Evolutionary conservation across 2,888 invertebrate species (phyloP), one percentile per base, ranked within the genome.

Genomic region (Caradrina kadenii): DNA sequence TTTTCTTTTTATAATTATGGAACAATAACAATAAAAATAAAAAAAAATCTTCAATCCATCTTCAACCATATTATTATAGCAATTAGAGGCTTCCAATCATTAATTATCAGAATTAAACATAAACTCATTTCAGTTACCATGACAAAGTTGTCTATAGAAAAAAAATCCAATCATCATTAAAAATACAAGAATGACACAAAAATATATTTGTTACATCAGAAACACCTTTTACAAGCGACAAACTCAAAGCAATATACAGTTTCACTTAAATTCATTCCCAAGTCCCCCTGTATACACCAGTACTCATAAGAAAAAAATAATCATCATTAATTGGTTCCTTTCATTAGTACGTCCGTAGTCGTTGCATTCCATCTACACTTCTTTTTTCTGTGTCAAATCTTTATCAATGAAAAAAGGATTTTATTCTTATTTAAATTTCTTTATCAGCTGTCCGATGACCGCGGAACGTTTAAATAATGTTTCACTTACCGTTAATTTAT

Each of bases 391-490:
- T 95, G 95, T 95, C 96, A 95, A 94, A 93, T 90, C 91, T 94
- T 96, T 95, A 95, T 96, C 95, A 96, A 96, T 95, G 95, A 92
- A 92, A 92, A 93, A 94, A 94, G 94, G 91, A 92, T 92, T 94
- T 95, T 92, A 95, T 95, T 95, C 94, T 94, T 94, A 94, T 94
- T 94, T 93, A 93, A 94, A 93, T 93, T 92, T 89, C 87, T 87
- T 94, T 94, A 94, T 94, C 94, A 89, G 86, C 87, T 89, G 90
- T 90, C 90, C 86, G 86, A 87, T 91, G 91, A 90, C 88, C 89
- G 90, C 85, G 86, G 89, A 89, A 85, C 88, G 87, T 86, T 88
- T 88, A 89, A 90, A 87, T 93, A 91, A 92, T 90, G 90, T 88
- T 89, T 90, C 89, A 88, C 89, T 92, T 91, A 91, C 81, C 83